Conservation (phyloP, 2,113 vertebrate species). For the Peucedramus taeniatus region DNA sequence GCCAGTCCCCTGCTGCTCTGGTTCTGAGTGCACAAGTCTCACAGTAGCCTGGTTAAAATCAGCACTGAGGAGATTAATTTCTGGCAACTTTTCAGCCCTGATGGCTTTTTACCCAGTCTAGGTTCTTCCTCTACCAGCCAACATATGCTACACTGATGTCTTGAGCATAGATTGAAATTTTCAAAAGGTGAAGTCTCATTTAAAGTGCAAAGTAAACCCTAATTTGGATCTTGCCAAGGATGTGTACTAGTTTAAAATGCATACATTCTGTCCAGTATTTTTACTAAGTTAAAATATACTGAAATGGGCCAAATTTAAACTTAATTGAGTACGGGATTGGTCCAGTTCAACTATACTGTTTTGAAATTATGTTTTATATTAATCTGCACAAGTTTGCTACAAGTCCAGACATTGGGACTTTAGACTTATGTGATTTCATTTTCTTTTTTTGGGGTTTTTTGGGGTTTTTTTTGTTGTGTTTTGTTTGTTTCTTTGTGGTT, state of each 20-base stretch:
- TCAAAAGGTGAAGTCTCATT: background rate
- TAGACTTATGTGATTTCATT: background rate
- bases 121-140: background rate
- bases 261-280: background rate
- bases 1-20: background rate
- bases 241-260: accelerated
- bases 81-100: background rate
- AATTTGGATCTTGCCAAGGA: background rate
- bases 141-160: background rate
- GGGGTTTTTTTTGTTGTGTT: no score
- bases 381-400: background rate
- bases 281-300: background rate
- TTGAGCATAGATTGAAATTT: background rate
- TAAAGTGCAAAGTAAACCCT: background rate
- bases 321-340: background rate
- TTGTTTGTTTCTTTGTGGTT: no score
- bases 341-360: background rate
- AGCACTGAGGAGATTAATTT: background rate
- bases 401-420: background rate
- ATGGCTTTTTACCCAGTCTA: background rate
- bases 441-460: no score
- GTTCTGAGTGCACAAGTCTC: background rate
- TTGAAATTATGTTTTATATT: background rate
- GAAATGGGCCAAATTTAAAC: background rate
- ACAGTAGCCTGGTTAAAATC: background rate